Evolutionary conservation across 2,797 vertebrate genomes (phyloP), one percentile per base, ranked within the genome.

Genomic region (Acrossocheilus fasciatus): DNA sequence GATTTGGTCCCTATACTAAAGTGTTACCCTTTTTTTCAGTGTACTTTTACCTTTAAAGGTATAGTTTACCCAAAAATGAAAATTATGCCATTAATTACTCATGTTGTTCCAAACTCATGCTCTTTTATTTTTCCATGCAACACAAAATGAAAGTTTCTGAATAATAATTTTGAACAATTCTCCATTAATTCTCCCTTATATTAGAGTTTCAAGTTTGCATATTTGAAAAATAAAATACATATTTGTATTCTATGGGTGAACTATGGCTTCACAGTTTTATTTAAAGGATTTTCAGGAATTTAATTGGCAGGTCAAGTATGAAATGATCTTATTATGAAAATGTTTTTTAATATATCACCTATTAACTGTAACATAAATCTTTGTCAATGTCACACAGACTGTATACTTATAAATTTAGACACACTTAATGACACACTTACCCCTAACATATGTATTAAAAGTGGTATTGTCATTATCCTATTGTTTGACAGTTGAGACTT

Each of bases 401-500:
- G 3, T 62, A 17, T 41, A 11, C 14, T 78, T 78, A n/a, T 43
- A 43, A 10, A 78, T 41, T 9, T n/a, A 15, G 12, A 57, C 26
- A 26, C 26, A 36, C 34, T 39, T 78, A 41, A 4, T 39, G 52
- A 41, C 36, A 59, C 36, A 77, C 75, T 34, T 12, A 57, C 12
- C 54, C 52, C 36, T 78, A n/a, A 9, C 36, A 26, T 43, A 62
- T 43, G 36, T 41, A 26, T 62, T 62, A 18, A 79, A 45, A 43
- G 14, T n/a, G n/a, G 23, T 64, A 45, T 18, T n/a, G 4, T 2
- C 36, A 10, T 36, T 59, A 76, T 68, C 43, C 70, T 54, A 59
- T 34, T 78, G 75, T 54, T 74, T 81, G 47, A 20, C 6, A 74
- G 52, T 52, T 54, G 10, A 75, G 69, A 39, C 50, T 45, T 81